Evolutionary conservation across 2,888 invertebrate species (phyloP), one percentile per base, ranked within the genome.

Genomic region (Congeria kusceri): DNA sequence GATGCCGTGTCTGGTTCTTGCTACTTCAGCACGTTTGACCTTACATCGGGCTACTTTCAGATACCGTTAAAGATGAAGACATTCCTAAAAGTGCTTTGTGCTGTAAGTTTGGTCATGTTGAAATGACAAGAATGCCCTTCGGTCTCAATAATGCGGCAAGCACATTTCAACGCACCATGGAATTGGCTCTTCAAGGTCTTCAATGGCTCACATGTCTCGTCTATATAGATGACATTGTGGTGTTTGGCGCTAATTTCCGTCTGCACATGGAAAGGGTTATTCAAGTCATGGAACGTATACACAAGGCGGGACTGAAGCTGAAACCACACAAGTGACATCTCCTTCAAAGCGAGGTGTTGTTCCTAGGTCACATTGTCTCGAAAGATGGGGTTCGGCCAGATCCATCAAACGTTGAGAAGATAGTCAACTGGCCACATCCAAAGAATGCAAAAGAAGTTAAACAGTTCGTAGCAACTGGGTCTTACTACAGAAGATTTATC

Each of bases 351-450:
- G 67, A 74, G 25, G 67, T 74, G 3, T 18, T 25, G 15, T 74
- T 74, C 23, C 44, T 74, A n/a, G 66, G 74, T 1, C 74, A 74
- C 61, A 53, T 74, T 13, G 74, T 74, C 39, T 67, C 67, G 0
- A 23, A n/a, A 18, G 23, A 59, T 7, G 73, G 65, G 11, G 66
- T 73, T 4, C 25, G 15, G 3, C 74, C 74, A 3, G 49, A 67
- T 39, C 66, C 74, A 1, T 18, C 29, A 1, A 74, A 74, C 39
- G 39, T 66, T 15, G 61, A 61, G 28, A 74, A 74, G 53, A 56
- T 74, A 13, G 27, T 25, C 13, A 39, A 27, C 3, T 74, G 64
- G 64, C 64, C 72, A 5, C 23, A 13, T 23, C 72, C 72, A 5
- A 25, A 9, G 3, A 65, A 57, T 23, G 15, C 23, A 9, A 74